phyloP scores from a whole-genome alignment of 2,888 invertebrate genomes.

The Kuschelorhynchus macadamiae region DNA sequence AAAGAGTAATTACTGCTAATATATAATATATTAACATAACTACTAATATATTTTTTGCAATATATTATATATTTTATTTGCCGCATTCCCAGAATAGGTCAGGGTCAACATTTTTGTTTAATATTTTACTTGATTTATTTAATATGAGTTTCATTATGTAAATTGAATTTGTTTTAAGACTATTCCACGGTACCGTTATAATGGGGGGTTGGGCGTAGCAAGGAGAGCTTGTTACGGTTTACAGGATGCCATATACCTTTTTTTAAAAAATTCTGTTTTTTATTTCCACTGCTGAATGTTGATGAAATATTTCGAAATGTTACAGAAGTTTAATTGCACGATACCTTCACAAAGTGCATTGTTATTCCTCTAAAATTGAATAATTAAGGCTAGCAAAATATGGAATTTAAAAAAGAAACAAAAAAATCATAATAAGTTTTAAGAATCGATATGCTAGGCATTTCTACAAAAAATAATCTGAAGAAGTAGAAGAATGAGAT shows the following conservation, averaged over 20 bases:
- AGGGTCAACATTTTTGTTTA: slow-evolving; percentile 30
- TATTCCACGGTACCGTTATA: slow-evolving; percentile 11
- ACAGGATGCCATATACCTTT: background rate
- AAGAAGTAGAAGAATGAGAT: too few species aligned
- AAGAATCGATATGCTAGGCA: too few species aligned
- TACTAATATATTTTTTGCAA: slow-evolving; percentile 17
- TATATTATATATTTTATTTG: slow-evolving; percentile 27
- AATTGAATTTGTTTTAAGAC: slow-evolving; percentile 9
- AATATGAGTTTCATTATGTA: slow-evolving; percentile 22
- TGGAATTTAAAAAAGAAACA: too few species aligned
- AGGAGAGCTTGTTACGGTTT: slow-evolving; percentile 6
- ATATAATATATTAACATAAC: slow-evolving; percentile 4
- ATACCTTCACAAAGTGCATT: too few species aligned
- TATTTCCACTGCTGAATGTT: too few species aligned
- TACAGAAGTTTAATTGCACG: too few species aligned
- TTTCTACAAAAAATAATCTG: too few species aligned
- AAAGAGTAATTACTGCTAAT: background rate
- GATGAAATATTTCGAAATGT: too few species aligned
- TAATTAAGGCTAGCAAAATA: too few species aligned
- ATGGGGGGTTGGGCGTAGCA: background rate
- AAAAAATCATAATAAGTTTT: too few species aligned
- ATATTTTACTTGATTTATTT: slow-evolving; percentile 29
- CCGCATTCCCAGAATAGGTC: slow-evolving; percentile 32
- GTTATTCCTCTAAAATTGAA: too few species aligned
- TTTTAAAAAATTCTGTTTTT: too few species aligned